Conservation (phyloP, 1,140 invertebrate genomes). For the Leptoteleia sp. region DNA sequence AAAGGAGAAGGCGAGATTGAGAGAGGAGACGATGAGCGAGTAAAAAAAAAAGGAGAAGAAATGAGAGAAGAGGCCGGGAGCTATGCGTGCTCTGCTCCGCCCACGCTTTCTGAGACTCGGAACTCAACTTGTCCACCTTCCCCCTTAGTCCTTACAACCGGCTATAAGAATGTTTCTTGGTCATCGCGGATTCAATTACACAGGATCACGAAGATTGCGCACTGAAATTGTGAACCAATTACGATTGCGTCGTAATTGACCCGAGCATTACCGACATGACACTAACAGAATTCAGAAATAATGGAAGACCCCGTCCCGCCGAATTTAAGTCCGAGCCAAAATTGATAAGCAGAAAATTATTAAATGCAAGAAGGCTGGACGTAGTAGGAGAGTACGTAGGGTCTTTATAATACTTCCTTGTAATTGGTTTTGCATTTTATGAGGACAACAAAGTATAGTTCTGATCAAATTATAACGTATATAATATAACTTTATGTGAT, state of each 20-base stretch:
- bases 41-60: slow-evolving; percentile 58
- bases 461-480: too few species aligned
- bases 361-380: slow-evolving; percentile 10
- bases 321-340: slow-evolving; percentile 18
- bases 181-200: slow-evolving; percentile 65
- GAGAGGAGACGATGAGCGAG: slow-evolving; percentile 42
- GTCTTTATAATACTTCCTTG: background rate
- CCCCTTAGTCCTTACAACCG: slow-evolving; percentile 74
- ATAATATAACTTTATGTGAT: too few species aligned
- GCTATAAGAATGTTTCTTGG: slow-evolving; percentile 73
- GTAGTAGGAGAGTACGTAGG: background rate
- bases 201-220: slow-evolving; percentile 58
- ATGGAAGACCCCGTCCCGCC: slow-evolving; percentile 11
- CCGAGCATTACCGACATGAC: slow-evolving; percentile 51
- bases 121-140: slow-evolving; percentile 81
- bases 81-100: slow-evolving; percentile 81
- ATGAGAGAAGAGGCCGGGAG: slow-evolving; percentile 79
- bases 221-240: slow-evolving; percentile 48
- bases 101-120: slow-evolving; percentile 80
- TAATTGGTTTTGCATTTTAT: background rate
- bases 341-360: slow-evolving; percentile 37
- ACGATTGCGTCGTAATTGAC: slow-evolving; percentile 54
- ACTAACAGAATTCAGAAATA: slow-evolving; percentile 39
- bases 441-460: too few species aligned
- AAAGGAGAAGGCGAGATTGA: slow-evolving; percentile 52